Base-by-base conservation (phyloP, 2,888 invertebrate genomes). In the Patella caerulea region DNA sequence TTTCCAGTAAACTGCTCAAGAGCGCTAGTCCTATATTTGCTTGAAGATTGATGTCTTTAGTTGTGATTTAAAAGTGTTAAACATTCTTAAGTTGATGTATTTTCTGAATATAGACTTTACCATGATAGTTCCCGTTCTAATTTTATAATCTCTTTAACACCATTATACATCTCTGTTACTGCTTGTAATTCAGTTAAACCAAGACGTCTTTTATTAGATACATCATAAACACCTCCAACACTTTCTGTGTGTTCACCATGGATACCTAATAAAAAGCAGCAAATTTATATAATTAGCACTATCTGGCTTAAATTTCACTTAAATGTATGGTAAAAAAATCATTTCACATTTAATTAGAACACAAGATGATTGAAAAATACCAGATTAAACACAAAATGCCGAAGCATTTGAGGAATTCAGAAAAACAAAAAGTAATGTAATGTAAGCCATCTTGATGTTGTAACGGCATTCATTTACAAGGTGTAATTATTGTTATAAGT, bases 191-290 rank as follows among this genome's bases (percentile, higher is more conserved):
- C 90, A 17, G 88, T 85, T 74, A 86, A 81, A 24, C 90, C 90
- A 52, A 90, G 85, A 69, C 89, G 84, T 59, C 88, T 83, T 79
- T 87, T 85, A 85, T 90, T 90, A 74, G 88, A 88, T 81, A 90
- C 83, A 79, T 90, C 89, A 79, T 87, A 90, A 56, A 87, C 86
- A n/a, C 90, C 90, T 34, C 86, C 88, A 54, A 83, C 86, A 73
- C 88, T 86, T 79, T 87, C 87, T 17, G 89, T 89, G 82, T 90
- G 88, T 70, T 88, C 90, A 59, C 89, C 89, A 59, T 87, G 85
- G 73, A 87, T 86, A 76, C 87, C 88, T 85, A 82, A 29, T 78
- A 19, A 69, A 17, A 55, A 3, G 5, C 24, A 45, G 5, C 11
- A 75, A 52, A 7, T 2, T 56, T 9, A 65, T 52, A 15, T 72